These are phyloP conservation scores for Melopsittacus undulatus DNA, from an alignment of 2,797 vertebrate genomes.

Conservation along the genomic window DNA sequence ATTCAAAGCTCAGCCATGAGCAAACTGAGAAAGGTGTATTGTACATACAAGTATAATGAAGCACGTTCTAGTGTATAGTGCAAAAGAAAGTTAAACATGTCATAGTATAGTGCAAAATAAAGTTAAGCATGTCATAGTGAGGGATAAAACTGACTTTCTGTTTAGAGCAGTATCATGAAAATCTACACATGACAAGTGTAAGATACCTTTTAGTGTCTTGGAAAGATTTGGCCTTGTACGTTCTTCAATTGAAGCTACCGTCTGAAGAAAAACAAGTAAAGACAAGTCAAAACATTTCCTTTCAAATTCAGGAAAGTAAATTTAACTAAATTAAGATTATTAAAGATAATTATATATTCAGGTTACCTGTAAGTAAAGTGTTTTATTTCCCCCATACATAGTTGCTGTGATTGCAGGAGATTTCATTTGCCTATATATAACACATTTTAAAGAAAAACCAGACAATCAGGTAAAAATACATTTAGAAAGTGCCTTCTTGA, in stretches of 20 bases:
- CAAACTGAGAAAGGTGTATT: background rate
- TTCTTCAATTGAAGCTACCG: constrained; percentile 91
- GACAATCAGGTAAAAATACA: background rate
- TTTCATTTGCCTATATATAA: constrained; percentile 89
- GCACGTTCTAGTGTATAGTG: background rate
- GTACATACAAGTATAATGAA: background rate
- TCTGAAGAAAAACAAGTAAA: constrained; percentile 53
- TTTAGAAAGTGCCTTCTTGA: background rate
- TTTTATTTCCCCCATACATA: constrained; percentile 91
- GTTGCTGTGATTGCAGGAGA: constrained; percentile 93
- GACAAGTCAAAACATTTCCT: background rate
- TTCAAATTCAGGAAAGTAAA: background rate
- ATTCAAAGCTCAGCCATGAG: background rate
- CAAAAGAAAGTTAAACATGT: background rate
- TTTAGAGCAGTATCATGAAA: background rate
- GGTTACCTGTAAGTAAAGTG: constrained; percentile 93
- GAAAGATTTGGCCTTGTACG: constrained; percentile 91
- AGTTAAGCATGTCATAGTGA: background rate
- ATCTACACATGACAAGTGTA: background rate
- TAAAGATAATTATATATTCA: background rate
- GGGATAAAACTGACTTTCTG: background rate
- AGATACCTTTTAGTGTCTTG: constrained; percentile 88
- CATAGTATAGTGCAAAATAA: background rate
- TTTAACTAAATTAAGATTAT: background rate
- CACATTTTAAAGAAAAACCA: background rate